Percentiles rank a stretch among this genome's conserved stretches.
Evolutionary conservation across 2,113 vertebrate species (phyloP).

Genomic region (Peucedramus taeniatus): DNA sequence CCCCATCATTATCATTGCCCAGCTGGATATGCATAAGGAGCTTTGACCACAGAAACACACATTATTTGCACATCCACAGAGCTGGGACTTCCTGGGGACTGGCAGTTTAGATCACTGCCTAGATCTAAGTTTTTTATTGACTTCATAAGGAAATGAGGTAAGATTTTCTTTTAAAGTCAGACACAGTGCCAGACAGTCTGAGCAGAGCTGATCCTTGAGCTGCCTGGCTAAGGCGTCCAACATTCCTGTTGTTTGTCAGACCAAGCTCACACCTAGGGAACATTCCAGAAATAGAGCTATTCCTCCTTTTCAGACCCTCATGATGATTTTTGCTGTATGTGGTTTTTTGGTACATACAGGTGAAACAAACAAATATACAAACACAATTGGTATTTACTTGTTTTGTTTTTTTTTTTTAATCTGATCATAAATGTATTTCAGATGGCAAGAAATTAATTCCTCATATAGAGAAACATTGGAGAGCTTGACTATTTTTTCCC

Average conservation of each 20-base stretch:
- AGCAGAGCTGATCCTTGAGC: neutral
- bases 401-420: neutral
- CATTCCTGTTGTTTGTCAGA: neutral
- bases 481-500: neutral
- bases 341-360: neutral
- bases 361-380: neutral
- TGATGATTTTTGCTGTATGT: neutral
- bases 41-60: neutral
- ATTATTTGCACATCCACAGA: neutral
- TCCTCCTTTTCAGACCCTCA: neutral
- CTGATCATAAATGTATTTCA: neutral
- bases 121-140: neutral
- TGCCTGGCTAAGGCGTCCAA: neutral
- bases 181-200: neutral
- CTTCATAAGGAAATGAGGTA: neutral
- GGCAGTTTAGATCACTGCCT: neutral
- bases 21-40: rapidly evolving
- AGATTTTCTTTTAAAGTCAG: neutral
- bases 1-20: neutral
- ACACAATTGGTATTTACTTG: neutral
- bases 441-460: neutral
- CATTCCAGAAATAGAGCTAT: neutral
- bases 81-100: neutral
- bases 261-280: neutral
- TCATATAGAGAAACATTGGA: neutral